Percentiles rank a stretch among this genome's conserved stretches.
Conservation (phyloP, 2,113 vertebrate species). For the Antechinus flavipes region DNA sequence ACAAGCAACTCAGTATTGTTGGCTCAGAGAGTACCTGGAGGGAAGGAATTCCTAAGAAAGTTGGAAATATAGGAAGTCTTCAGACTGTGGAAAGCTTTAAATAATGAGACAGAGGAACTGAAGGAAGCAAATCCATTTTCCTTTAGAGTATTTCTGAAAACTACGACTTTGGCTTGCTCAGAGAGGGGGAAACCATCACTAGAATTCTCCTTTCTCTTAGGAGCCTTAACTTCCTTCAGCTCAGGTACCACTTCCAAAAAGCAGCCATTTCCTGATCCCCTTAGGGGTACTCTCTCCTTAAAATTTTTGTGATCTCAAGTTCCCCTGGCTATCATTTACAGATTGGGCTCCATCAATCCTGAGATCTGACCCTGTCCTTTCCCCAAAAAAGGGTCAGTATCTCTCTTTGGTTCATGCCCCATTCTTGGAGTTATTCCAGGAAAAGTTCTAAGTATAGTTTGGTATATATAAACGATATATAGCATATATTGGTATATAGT, state of each 20-base stretch:
- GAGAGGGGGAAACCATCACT: not conserved
- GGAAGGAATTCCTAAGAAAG: not conserved
- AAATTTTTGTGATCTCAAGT: not conserved
- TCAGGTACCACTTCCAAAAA: not conserved
- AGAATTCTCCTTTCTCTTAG: not conserved
- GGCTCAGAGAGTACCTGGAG: not conserved
- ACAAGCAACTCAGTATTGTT: not conserved
- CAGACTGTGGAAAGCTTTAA: not conserved
- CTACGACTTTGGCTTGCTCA: not conserved
- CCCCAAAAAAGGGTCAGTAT: not conserved
- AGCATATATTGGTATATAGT: no score
- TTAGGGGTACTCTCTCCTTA: not conserved
- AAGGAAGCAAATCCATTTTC: not conserved
- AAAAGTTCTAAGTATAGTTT: not conserved
- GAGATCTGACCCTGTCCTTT: not conserved
- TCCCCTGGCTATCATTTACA: not conserved
- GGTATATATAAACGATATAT: no score
- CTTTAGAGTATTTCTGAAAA: not conserved
- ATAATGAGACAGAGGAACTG: not conserved
- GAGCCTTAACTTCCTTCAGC: not conserved
- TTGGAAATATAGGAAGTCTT: not conserved
- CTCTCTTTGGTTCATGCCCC: not conserved
- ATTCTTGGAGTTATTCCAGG: not conserved
- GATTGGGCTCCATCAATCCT: not conserved
- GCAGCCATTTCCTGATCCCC: not conserved